These are phyloP conservation scores for Clepsis dumicolana DNA, from an alignment of 2,888 invertebrate species.

Conservation along the genomic window DNA sequence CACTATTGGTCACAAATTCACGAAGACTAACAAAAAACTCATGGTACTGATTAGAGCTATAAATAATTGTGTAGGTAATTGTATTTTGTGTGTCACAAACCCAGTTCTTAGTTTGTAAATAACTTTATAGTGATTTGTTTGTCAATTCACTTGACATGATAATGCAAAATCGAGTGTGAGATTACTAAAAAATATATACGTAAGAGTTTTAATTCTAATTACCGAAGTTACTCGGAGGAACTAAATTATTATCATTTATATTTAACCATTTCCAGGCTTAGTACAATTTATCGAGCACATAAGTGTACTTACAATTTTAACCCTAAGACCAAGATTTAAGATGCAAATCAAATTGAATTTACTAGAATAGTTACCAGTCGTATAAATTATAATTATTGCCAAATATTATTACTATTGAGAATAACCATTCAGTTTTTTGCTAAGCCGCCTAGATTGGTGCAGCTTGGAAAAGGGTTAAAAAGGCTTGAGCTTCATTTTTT, in stretches of 20 bases:
- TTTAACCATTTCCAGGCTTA: no score
- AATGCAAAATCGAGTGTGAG: neutral
- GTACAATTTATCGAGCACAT: no score
- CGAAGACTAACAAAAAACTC: neutral
- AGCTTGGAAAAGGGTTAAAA: neutral
- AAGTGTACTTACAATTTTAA: no score
- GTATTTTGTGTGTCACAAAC: neutral
- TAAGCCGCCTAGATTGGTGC: no score
- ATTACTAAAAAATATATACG: neutral
- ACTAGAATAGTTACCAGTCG: no score
- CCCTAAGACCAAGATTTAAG: no score
- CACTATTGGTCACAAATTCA: slow-evolving; percentile 1
- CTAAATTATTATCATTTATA: no score
- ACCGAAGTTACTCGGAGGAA: neutral
- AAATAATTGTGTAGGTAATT: slow-evolving; percentile 1
- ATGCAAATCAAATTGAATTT: no score
- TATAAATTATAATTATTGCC: no score
- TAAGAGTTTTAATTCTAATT: neutral
- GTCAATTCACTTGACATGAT: neutral
- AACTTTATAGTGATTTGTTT: neutral
- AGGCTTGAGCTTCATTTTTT: no score
- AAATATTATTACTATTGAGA: no score
- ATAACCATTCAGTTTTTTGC: no score
- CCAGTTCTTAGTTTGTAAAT: neutral
- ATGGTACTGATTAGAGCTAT: slow-evolving; percentile 1